Evolutionary conservation across 2,797 vertebrate genomes (phyloP), one percentile per base, ranked within the genome.

Genomic region (Pseudochirops corinnae): DNA sequence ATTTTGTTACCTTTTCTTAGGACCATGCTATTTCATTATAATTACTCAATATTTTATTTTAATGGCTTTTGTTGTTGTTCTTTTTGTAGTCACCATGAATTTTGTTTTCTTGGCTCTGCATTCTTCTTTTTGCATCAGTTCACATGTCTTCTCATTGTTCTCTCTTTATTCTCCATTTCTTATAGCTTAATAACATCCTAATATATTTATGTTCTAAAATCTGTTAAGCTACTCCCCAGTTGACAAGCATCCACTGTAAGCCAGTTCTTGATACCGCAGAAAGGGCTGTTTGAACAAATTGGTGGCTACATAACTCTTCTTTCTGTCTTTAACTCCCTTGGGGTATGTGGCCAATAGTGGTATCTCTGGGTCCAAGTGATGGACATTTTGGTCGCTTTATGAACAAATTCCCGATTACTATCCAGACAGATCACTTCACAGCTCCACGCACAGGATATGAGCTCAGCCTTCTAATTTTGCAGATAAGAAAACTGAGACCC

Each of bases 391-490:
- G 14, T 87, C 74, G 26, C 39, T 12, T 46, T 46, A 46, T 87
- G 24, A 87, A 87, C 74, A 46, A 50, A 87, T 87, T 50, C 74
- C 39, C 12, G 1, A 87, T 87, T 9, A 26, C 39, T 87, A 4
- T 87, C 21, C 9, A 87, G 39, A 87, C 26, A 0, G 1, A 87
- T 24, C 21, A 10, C 21, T 26, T 87, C 39, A 87, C 9, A 87
- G 33, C 0, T 21, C 33, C 1, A 67, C 5, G 1, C 5, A 6
- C 16, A n/a, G 18, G 33, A 2, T 10, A 39, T 18, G 24, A 39
- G 1, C 46, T 46, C 6, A 82, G 1, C 39, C n/a, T 21, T 82
- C 16, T 46, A 82, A 82, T 39, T 82, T 82, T 39, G 21, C n/a
- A 39, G 67, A 46, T 46, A 82, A 39, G n/a, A n/a, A 39, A 39